Evolutionary conservation across 2,888 invertebrate species (phyloP), one percentile per base, ranked within the genome.

Genomic region (Polylopha cassiicola): DNA sequence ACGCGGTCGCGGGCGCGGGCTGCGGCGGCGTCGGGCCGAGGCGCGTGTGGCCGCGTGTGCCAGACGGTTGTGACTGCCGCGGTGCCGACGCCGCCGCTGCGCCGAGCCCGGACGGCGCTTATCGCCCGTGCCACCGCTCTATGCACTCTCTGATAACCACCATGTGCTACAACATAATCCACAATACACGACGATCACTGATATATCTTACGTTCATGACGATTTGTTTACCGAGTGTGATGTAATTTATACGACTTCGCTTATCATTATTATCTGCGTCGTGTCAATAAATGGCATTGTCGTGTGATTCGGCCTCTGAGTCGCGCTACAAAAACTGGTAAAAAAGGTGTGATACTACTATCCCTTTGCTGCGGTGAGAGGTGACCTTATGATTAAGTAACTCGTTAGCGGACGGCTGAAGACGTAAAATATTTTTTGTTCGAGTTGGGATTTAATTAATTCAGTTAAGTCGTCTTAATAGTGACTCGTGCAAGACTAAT

Each of bases 41-140:
- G 75, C 81, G 79, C 84, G 84, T 79, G 73, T 78, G 73, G 64
- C 74, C 82, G 73, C 80, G 72, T 72, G 65, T 73, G 76, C 76
- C 76, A 73, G 66, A 79, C 72, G 77, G 73, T 52, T 63, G 62
- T 66, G 58, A 82, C 82, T 82, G 81, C 80, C 65, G 71, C 56
- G 62, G 68, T 56, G 53, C 58, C 48, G 58, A 50, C 55, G 57
- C 52, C 49, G 53, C 38, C 43, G 47, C 44, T 38, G 41, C 60
- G 55, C 60, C 61, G 55, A 53, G 59, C 63, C 56, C 65, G 64
- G 58, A 65, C 66, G 68, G 73, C 73, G 78, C 78, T 80, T 81
- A 81, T 81, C 81, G 70, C 61, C 55, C 64, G 63, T 60, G 61
- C 65, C 59, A 65, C 61, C 62, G 36, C 39, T 28, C 10, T 37